These are phyloP conservation scores for Crenichthys baileyi DNA, from an alignment of 2,797 vertebrate genomes.

Conservation along the genomic window DNA sequence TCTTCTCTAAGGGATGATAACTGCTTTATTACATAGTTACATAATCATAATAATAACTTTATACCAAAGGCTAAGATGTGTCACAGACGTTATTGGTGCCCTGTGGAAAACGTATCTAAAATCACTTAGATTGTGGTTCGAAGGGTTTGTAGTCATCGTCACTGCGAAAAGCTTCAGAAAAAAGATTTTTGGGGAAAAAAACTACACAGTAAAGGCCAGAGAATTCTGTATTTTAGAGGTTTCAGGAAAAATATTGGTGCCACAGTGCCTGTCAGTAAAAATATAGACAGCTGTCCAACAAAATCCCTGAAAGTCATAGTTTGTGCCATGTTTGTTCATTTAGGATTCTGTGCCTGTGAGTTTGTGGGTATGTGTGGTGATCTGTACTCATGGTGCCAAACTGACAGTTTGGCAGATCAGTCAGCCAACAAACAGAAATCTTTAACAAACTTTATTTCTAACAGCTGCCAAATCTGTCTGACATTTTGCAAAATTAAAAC, in stretches of 20 bases:
- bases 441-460: conserved; percentile 4
- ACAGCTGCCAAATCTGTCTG: conserved; percentile 2
- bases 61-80: conserved; percentile 25
- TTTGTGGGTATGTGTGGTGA: conserved; percentile 34
- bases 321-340: conserved; percentile 14
- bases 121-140: conserved; percentile 34
- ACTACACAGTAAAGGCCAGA: neutral
- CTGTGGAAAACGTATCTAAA: conserved; percentile 8
- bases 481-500: neutral
- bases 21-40: conserved; percentile 44
- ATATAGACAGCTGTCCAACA: conserved; percentile 41
- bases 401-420: conserved; percentile 45
- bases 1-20: conserved; percentile 32
- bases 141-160: conserved; percentile 19
- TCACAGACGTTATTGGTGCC: neutral
- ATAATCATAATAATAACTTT: conserved; percentile 27
- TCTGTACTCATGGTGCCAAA: conserved; percentile 42
- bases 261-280: neutral
- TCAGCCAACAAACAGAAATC: conserved; percentile 27
- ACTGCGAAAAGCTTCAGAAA: conserved; percentile 31
- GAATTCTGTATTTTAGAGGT: neutral
- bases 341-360: neutral
- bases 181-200: conserved; percentile 17
- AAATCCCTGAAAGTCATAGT: conserved; percentile 54
- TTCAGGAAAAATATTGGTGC: neutral